phyloP scores from a whole-genome alignment of 2,888 invertebrate species.

The Linyphia triangularis region DNA sequence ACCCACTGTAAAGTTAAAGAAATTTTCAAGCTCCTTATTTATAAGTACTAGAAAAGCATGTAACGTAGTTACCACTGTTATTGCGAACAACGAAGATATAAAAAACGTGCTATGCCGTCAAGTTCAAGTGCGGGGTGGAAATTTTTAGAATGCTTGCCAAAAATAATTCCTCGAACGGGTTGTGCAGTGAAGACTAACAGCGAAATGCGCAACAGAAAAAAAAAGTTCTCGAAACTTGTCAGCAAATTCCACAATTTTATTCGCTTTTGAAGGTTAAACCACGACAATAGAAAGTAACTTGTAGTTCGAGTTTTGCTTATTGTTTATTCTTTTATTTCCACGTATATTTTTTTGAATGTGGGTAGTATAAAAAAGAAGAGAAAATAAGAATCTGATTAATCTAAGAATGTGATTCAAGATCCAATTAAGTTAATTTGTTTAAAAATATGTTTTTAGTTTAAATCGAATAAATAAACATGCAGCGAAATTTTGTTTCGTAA shows the following conservation, averaged over 20 bases:
- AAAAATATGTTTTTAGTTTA: too few relatives aligned
- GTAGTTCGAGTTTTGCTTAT: background rate
- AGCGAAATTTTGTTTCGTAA: too few relatives aligned
- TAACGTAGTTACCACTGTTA: too few relatives aligned
- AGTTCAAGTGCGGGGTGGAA: constrained; percentile 23
- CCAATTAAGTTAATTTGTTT: too few relatives aligned
- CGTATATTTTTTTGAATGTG: too few relatives aligned
- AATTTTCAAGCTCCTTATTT: too few relatives aligned
- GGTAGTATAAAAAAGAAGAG: too few relatives aligned
- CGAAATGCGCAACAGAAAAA: background rate
- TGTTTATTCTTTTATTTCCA: background rate
- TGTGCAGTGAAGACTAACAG: background rate
- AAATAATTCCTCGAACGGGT: background rate
- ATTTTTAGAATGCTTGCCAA: constrained; percentile 6
- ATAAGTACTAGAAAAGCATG: too few relatives aligned
- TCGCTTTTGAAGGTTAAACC: background rate
- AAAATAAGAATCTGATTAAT: too few relatives aligned
- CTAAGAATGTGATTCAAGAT: too few relatives aligned
- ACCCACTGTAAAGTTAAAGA: too few relatives aligned
- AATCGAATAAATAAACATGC: too few relatives aligned
- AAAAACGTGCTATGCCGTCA: background rate
- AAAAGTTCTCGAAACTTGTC: constrained; percentile 1
- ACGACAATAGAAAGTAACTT: constrained; percentile 23
- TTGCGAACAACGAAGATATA: background rate
- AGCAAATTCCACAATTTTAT: constrained; percentile 38